Percentiles rank a stretch among this genome's conserved stretches.
Evolutionary conservation across 2,113 vertebrate genomes (phyloP).

Genomic region (Dendropsophus ebraccatus): DNA sequence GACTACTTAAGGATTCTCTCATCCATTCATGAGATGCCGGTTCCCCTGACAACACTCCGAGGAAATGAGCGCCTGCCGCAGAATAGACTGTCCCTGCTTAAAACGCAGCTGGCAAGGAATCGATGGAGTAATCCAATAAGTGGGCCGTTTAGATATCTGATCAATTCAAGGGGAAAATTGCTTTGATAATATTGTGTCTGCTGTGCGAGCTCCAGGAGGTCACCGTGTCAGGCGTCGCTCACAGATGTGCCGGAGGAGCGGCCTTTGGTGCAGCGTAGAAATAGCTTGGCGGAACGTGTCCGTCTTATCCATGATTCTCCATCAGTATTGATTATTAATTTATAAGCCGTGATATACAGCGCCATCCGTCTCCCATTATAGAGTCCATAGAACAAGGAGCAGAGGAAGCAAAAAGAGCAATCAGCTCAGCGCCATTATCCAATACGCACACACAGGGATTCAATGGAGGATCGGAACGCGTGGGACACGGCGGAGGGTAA

Average conservation of each 20-base stretch:
- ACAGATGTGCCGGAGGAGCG: neutral
- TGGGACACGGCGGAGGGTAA: no score
- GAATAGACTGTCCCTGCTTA: slow-evolving; percentile 22
- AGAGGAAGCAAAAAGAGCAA: no score
- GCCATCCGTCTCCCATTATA: neutral
- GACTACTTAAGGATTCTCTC: slow-evolving; percentile 34
- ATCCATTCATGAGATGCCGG: slow-evolving; percentile 35
- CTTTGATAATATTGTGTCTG: slow-evolving; percentile 32
- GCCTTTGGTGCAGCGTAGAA: neutral
- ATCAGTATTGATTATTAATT: neutral
- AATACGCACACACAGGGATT: no score
- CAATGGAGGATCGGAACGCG: no score
- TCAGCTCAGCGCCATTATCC: no score
- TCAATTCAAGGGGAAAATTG: slow-evolving; percentile 3
- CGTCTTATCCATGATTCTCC: neutral
- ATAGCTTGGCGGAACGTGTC: neutral
- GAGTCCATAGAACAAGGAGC: no score
- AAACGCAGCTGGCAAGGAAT: neutral
- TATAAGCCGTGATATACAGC: neutral
- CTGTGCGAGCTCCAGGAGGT: neutral
- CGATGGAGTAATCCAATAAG: slow-evolving; percentile 30
- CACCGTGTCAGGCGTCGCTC: neutral
- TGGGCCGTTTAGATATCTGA: slow-evolving; percentile 7
- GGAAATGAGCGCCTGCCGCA: slow-evolving; percentile 18
- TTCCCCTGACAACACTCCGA: slow-evolving; percentile 43